Base-by-base conservation (phyloP, 2,888 invertebrate species). In the Drosophila longiperda region DNA sequence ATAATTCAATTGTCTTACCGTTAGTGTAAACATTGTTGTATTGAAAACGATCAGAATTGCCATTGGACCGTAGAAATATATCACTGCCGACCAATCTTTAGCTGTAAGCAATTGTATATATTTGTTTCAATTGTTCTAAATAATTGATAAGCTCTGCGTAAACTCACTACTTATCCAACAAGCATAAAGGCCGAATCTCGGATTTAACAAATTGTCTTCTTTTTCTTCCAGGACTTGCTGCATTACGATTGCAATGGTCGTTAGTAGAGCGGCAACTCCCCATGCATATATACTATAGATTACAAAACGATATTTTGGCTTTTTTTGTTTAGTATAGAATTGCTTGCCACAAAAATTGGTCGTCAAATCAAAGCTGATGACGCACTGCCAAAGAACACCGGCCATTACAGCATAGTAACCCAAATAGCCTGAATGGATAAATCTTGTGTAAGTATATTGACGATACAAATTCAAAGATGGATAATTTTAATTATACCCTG, bases 321-420 rank as follows among this genome's bases (percentile, higher is more conserved):
- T n/a, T n/a, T n/a, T n/a, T n/a, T n/a, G n/a, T n/a, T n/a, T n/a
- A n/a, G n/a, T n/a, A n/a, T n/a, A n/a, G n/a, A n/a, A n/a, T n/a
- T n/a, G n/a, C n/a, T n/a, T 79, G 1, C 75, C 75, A 0, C 83
- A 80, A 33, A 92, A 83, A 58, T 78, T 80, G 94, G 96, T 95
- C 96, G 96, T 97, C 85, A 97, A 96, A 91, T 97, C 97, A 91
- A 96, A 95, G 91, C 97, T 97, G 94, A 97, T 97, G 15, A 97
- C 95, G 90, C 96, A 97, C 83, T 97, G 94, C 97, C 97, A 97
- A 91, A 96, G 96, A 94, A 97, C 97, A 76, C 96, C 96, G 32
- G 96, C 95, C 93, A 97, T 94, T 90, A 97, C 96, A 67, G 95
- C 95, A 92, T 95, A 97, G 92, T 96, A 95, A 54, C 88, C 83